These are phyloP conservation scores for Sycophila texana DNA, from an alignment of 2,888 invertebrate genomes.

Conservation along the genomic window DNA sequence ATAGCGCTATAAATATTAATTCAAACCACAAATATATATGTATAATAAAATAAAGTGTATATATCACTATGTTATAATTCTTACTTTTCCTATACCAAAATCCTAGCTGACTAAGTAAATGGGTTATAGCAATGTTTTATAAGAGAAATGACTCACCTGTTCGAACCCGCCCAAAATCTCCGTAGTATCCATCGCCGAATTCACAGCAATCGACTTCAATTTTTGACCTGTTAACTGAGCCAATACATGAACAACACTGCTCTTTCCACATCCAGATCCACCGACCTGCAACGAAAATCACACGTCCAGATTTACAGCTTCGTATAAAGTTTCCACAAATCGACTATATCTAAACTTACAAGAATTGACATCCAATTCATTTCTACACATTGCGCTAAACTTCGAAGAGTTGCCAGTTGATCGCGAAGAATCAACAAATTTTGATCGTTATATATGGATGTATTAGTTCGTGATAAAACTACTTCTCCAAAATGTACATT, in stretches of 20 bases:
- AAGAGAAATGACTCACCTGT: constrained; percentile 81
- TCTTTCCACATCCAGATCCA: constrained; percentile 87
- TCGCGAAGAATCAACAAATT: constrained; percentile 76
- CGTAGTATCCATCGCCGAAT: constrained; percentile 95
- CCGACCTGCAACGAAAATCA: constrained; percentile 79
- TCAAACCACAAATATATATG: constrained; percentile 42
- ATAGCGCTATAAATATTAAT: constrained; percentile 16
- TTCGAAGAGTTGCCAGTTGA: constrained; percentile 84
- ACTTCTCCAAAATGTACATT: constrained; percentile 83
- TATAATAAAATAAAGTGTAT: constrained; percentile 56
- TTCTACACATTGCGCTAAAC: constrained; percentile 89
- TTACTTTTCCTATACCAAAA: constrained; percentile 19
- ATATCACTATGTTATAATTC: constrained; percentile 44
- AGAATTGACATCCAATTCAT: constrained; percentile 95
- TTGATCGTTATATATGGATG: constrained; percentile 72
- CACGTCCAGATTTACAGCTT: not conserved
- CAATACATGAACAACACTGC: constrained; percentile 84
- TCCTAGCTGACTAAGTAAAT: not conserved
- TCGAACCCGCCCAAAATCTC: constrained; percentile 98
- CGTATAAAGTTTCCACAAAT: not conserved
- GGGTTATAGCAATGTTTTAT: not conserved
- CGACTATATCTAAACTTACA: constrained; percentile 76
- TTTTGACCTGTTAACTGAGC: constrained; percentile 86
- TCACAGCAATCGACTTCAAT: constrained; percentile 87
- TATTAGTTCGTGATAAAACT: constrained; percentile 74